Evolutionary conservation across 2,113 vertebrate species (phyloP), one percentile per base, ranked within the genome.

Genomic region (Xyliphius kryptos): DNA sequence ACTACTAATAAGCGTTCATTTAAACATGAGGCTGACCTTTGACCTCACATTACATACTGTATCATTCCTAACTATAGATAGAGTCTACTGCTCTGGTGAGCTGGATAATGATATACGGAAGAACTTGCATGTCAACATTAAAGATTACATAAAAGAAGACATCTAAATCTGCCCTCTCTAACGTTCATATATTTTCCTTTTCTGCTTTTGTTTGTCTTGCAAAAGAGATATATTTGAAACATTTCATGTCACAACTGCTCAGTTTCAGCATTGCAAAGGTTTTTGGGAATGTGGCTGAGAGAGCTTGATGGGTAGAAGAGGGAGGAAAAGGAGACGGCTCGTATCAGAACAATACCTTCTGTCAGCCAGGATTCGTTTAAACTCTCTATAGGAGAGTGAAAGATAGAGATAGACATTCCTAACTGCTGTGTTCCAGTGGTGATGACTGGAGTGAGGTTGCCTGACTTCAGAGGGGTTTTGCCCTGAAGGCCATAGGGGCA

Each of bases 131-230:
- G n/a, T n/a, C n/a, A n/a, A n/a, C n/a, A n/a, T n/a, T n/a, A n/a
- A n/a, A n/a, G n/a, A n/a, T n/a, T n/a, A n/a, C n/a, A n/a, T n/a
- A n/a, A n/a, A n/a, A n/a, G n/a, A n/a, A 44, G 3, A 1, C 26
- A 46, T 36, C 15, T 56, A 46, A 47, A 61, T 61, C 19, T 57
- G 63, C 47, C 21, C 14, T 62, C 6, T 47, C 21, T 11, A 13
- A 6, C 41, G 32, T 44, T 22, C 2, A 50, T 40, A 50, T 52
- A 3, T 10, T 76, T 68, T 17, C 61, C 79, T 73, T n/a, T n/a
- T n/a, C n/a, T n/a, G n/a, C n/a, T 82, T 87, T 61, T 85, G 82
- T 80, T 78, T 70, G 67, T 74, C 76, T 84, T 83, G 83, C 83
- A 85, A 43, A 78, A 80, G 81, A 75, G 69, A 67, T 69, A 58